phyloP scores from a whole-genome alignment of 2,113 vertebrate species.

The Orthonyx spaldingii region DNA sequence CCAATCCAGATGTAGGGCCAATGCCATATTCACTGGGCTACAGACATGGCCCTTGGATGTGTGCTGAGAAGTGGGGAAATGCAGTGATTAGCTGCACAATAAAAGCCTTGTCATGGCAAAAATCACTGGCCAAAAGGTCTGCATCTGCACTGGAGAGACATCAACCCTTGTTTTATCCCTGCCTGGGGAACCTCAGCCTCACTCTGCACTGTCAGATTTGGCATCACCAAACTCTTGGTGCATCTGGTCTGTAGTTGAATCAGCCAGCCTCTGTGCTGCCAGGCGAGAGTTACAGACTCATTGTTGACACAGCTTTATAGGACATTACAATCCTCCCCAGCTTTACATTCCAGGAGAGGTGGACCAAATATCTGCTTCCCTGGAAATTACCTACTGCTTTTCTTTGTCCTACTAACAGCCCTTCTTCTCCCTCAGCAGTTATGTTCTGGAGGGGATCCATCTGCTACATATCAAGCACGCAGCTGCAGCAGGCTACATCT shows the following conservation, averaged over 20 bases:
- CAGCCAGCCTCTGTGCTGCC: not conserved
- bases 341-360: not conserved
- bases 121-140: not conserved
- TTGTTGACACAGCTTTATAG: not conserved
- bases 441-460: not conserved
- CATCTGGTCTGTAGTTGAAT: not conserved
- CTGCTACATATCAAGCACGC: accelerated
- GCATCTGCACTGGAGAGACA: not conserved
- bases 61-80: not conserved
- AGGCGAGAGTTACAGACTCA: not conserved
- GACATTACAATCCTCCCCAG: not conserved
- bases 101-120: not conserved
- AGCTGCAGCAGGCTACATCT: not conserved
- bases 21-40: not conserved
- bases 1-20: not conserved
- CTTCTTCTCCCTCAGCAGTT: not conserved
- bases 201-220: not conserved
- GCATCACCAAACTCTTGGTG: not conserved
- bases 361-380: not conserved
- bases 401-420: not conserved
- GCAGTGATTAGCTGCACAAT: no score
- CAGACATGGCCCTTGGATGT: not conserved
- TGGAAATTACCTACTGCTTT: not conserved
- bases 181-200: not conserved
- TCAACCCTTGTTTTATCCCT: not conserved